Evolutionary conservation across 2,113 vertebrate species (phyloP), one percentile per base, ranked within the genome.

Genomic region (Echinops telfairi): DNA sequence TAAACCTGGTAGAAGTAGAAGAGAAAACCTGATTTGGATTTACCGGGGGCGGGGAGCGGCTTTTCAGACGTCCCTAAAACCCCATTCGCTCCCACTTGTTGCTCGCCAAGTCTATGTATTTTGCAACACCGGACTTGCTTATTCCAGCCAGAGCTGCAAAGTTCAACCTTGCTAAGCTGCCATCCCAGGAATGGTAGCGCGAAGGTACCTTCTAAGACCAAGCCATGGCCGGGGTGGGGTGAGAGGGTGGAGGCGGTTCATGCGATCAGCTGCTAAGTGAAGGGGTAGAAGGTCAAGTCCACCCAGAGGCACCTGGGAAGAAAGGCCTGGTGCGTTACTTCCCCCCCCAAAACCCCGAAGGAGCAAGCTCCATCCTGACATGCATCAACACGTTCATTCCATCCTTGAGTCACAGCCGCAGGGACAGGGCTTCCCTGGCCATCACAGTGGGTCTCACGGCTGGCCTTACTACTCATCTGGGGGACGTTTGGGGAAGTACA

Each of bases 11-110:
- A 29, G 76, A 70, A 71, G 76, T 2, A 82, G 86, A 85, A 85
- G 83, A 88, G 40, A 83, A 93, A 90, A 70, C 23, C 87, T 86
- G 80, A 20, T 88, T 94, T 64, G 84, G 79, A 92, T 83, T 70
- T 16, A 11, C 31, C 38, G 71, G 53, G 40, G 38, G 79, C n/a
- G 16, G 88, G 58, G 47, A 53, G 82, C 36, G 62, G 76, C 29
- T 87, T 64, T 62, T 38, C 29, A 57, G 22, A 84, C 29, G 11
- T 83, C 4, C 62, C 68, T 57, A 38, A 83, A 88, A 73, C 62
- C 31, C 20, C 27, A 79, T 84, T 43, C 20, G 75, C 58, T 25
- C 64, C 62, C 14, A 84, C 86, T 36, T 88, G 60, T 66, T 88
- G 81, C 40, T 84, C 19, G 9, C 3, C 3, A 29, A 58, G 27